Evolutionary conservation across 1,140 invertebrate species (phyloP), one percentile per base, ranked within the genome.

Genomic region (Neomicropteryx cornuta): DNA sequence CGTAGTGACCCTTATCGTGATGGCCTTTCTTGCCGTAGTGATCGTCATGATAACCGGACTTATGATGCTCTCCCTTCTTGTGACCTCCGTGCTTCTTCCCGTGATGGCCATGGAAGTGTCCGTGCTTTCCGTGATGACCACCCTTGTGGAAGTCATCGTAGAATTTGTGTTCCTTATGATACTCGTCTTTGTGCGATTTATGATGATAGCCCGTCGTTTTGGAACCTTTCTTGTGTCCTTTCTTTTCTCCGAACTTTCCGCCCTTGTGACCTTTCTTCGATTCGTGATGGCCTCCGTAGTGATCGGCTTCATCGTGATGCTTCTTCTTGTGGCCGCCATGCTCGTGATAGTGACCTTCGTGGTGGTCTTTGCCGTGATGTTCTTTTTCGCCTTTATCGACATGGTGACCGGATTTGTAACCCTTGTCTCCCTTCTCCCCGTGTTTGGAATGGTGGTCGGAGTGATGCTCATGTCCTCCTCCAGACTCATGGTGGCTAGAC

Each of bases 141-240:
- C 79, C 80, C 43, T 83, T 83, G 53, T 86, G 79, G 55, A 72
- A 75, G 53, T 87, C 82, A 38, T 87, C 83, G 52, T 87, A 87
- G 60, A 84, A 86, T 47, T 85, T 83, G 52, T 87, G 83, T 46
- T 87, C 79, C 56, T 84, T 87, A 45, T 85, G 80, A 49, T 77
- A 84, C 56, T 87, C 83, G 50, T 88, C 82, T 52, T 84, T 85
- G 53, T 85, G 81, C 5, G 79, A 77, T 48, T 80, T 83, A 52
- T 86, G 78, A 47, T 86, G 81, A 51, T 79, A 85, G 1, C 82
- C 82, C 32, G 75, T 81, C 2, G 79, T 81, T 51, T 78, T 78
- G 31, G 77, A 75, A 14, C 77, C 77, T 45, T 78, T 82, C 45
- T 81, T 83, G 58, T 86, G 81, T 0, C 83, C 83, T 39, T 86